A percentile compares a stretch with the other conserved stretches of the same genome.
phyloP scores from a whole-genome alignment of 2,797 vertebrate genomes.

The Basileuterus tristriatus region DNA sequence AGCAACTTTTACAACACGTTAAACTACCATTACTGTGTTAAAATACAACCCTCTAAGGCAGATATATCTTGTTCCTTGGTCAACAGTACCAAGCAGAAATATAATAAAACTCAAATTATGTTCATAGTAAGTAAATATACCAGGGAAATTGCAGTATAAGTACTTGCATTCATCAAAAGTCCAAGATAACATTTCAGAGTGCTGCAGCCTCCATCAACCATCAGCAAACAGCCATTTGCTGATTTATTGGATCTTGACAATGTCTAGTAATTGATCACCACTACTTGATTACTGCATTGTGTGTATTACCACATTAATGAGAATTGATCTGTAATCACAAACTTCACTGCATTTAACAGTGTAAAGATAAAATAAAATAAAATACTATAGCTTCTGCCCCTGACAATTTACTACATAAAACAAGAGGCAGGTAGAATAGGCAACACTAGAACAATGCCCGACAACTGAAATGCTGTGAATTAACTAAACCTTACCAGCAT shows the following conservation, averaged over 20 bases:
- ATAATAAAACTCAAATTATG: neutral
- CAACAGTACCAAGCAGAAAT: neutral
- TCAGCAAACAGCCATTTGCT: neutral
- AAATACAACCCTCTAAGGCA: neutral
- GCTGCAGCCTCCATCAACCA: neutral
- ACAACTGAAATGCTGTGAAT: neutral
- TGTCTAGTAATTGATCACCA: neutral
- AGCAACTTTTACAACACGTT: constrained; percentile 52
- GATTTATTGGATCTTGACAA: neutral
- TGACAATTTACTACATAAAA: neutral
- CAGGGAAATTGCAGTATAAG: neutral
- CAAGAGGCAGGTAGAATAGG: neutral
- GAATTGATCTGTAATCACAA: neutral
- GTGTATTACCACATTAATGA: neutral
- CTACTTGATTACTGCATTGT: neutral
- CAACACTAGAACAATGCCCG: neutral
- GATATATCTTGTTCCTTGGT: neutral
- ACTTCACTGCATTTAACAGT: neutral
- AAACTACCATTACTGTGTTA: constrained; percentile 23
- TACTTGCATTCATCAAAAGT: neutral
- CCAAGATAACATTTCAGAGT: neutral
- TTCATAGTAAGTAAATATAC: neutral
- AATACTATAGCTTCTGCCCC: neutral
- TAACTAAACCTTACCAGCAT: neutral
- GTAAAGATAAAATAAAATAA: neutral